Evolutionary conservation across 1,140 invertebrate genomes (phyloP).

Genomic region (Panulirus ornatus): DNA sequence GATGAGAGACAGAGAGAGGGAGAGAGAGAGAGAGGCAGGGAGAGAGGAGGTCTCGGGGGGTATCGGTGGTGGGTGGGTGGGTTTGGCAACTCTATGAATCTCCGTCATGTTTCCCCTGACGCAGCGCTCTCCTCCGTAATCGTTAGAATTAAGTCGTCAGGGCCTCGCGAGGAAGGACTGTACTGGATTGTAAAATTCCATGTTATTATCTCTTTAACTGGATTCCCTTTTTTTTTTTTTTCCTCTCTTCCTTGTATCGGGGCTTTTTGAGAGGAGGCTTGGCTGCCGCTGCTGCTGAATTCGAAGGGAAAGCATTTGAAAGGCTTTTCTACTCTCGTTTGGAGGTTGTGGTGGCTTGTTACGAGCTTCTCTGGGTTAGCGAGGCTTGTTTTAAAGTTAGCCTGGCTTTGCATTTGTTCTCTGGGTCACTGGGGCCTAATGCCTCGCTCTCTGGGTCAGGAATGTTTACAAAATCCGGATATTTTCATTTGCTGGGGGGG

Average conservation of each 20-base stretch:
- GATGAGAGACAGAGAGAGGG: not conserved
- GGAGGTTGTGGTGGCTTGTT: too few species aligned
- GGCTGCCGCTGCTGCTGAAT: too few species aligned
- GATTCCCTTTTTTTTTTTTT: not conserved
- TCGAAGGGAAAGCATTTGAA: too few species aligned
- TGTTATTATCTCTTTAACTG: conserved; percentile 51
- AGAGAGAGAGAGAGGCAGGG: not conserved
- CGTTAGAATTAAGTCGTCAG: conserved; percentile 65
- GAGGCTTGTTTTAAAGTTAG: too few species aligned
- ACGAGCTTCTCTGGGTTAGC: too few species aligned
- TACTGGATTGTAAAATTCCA: conserved; percentile 62
- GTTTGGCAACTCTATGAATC: conserved; percentile 60
- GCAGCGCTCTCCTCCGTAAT: conserved; percentile 47
- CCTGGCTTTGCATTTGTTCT: too few species aligned
- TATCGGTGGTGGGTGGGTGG: not conserved
- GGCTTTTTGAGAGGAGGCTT: too few species aligned
- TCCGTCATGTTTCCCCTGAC: conserved; percentile 50
- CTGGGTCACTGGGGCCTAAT: too few species aligned
- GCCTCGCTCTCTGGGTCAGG: too few species aligned
- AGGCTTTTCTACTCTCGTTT: too few species aligned
- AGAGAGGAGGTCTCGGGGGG: not conserved
- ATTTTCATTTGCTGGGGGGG: too few species aligned
- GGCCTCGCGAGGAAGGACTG: conserved; percentile 30
- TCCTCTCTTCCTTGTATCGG: not conserved
- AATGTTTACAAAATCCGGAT: too few species aligned